Conservation (phyloP, 2,797 vertebrate genomes). For the Octomys mimax region DNA sequence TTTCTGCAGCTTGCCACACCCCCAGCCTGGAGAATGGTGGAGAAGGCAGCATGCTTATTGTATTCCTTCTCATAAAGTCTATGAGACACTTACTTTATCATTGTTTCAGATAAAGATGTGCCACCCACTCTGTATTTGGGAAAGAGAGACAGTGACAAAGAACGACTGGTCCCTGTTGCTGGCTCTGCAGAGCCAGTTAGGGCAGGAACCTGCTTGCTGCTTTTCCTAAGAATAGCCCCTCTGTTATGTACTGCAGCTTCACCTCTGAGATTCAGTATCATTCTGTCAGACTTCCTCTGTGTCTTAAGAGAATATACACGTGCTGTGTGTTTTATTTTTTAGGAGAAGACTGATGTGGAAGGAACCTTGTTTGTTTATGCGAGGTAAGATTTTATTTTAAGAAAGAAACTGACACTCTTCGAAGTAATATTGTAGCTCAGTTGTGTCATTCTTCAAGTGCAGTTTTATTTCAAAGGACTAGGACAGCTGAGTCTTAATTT, state of each 20-base stretch:
- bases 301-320: conserved; percentile 60
- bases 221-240: neutral
- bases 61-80: neutral
- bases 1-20: rapidly evolving
- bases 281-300: neutral
- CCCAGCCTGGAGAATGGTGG: rapidly evolving
- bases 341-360: conserved; percentile 99
- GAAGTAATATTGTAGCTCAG: neutral
- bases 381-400: conserved; percentile 90
- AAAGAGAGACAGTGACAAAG: conserved; percentile 12
- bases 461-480: conserved; percentile 61
- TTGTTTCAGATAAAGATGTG: neutral
- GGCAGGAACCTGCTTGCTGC: neutral
- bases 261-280: neutral
- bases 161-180: neutral
- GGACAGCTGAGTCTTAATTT: conserved; percentile 62
- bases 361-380: conserved; percentile 98
- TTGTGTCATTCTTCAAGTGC: neutral
- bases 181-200: neutral
- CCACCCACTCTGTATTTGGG: neutral
- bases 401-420: conserved; percentile 54
- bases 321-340: conserved; percentile 75
- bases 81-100: neutral
- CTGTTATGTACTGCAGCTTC: neutral
- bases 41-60: neutral